Evolutionary conservation across 2,888 invertebrate genomes (phyloP).

Genomic region (Nymphalis urticae): DNA sequence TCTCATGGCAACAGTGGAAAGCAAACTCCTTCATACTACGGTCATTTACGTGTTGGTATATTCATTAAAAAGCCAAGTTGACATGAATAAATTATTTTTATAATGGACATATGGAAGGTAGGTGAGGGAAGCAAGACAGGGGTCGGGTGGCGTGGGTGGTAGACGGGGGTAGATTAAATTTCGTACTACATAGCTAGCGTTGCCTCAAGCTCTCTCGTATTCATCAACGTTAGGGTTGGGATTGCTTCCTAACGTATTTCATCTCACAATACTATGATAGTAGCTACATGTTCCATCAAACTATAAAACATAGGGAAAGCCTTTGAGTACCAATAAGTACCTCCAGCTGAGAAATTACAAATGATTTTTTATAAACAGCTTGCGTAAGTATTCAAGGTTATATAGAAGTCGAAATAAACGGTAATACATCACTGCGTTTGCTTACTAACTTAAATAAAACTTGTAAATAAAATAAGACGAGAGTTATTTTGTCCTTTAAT

Average conservation of each 20-base stretch:
- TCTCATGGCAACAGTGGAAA: constrained; percentile 67
- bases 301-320: constrained; percentile 18
- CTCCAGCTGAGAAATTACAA: too few relatives aligned
- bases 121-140: constrained; percentile 41
- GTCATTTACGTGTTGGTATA: constrained; percentile 30
- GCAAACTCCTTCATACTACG: constrained; percentile 51
- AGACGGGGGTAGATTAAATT: constrained; percentile 80
- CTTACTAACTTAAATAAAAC: too few relatives aligned
- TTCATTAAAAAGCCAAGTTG: constrained; percentile 50
- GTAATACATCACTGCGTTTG: too few relatives aligned
- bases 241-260: constrained; percentile 64
- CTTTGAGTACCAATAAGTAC: not conserved
- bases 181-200: constrained; percentile 65
- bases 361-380: too few relatives aligned
- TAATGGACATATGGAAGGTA: constrained; percentile 43
- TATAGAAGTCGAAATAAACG: too few relatives aligned
- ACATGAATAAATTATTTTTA: constrained; percentile 58
- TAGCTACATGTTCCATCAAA: constrained; percentile 15
- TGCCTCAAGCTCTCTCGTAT: constrained; percentile 68
- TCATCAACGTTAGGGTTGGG: constrained; percentile 72
- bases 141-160: constrained; percentile 55
- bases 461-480: too few relatives aligned
- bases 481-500: too few relatives aligned
- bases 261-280: constrained; percentile 43
- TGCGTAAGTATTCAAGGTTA: too few relatives aligned